Evolutionary conservation across 2,888 invertebrate genomes (phyloP).

Genomic region (Cataglyphis rosenhaueri): DNA sequence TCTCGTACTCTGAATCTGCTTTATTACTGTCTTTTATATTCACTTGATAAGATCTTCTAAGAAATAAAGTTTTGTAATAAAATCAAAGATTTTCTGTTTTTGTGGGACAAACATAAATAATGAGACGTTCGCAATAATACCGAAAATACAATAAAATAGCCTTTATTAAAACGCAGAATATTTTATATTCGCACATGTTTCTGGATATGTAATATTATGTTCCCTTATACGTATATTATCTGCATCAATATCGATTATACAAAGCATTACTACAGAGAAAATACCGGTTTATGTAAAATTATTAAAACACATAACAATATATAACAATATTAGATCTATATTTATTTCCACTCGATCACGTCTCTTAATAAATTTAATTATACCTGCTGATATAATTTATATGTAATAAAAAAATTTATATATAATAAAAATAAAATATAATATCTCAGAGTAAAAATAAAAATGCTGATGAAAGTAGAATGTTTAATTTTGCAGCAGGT

Average conservation of each 20-base stretch:
- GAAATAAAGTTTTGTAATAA: neutral
- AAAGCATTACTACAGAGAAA: neutral
- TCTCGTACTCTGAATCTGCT: neutral
- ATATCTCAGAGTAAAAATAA: neutral
- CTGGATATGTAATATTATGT: neutral
- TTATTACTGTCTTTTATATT: neutral
- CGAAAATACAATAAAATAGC: neutral
- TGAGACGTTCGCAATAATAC: neutral
- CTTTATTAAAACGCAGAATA: neutral
- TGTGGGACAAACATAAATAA: neutral
- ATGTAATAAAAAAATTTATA: neutral
- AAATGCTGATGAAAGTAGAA: neutral
- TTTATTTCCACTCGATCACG: neutral
- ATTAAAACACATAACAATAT: constrained; percentile 17
- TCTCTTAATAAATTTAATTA: constrained; percentile 19
- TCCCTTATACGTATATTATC: neutral
- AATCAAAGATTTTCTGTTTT: neutral
- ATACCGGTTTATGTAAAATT: neutral
- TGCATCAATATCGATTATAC: neutral
- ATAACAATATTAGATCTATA: neutral
- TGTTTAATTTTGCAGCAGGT: neutral
- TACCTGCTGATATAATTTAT: neutral
- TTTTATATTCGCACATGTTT: neutral
- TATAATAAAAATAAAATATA: constrained; percentile 5
- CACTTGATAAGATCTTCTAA: neutral